These are phyloP conservation scores for rabbit (Oryctolagus cuniculus) DNA, from an alignment of 2,113 vertebrate species.

Conservation along the genomic window mOryCun1.1 NC_091448.1:3137001-3137500, in stretches of 20 bases:
- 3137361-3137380: neutral
- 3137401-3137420: no score
- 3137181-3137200: constrained; percentile 78
- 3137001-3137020: rapidly evolving
- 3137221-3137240: constrained; percentile 64
- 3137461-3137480: no score
- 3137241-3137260: constrained; percentile 83
- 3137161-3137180: constrained; percentile 81
- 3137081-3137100: neutral
- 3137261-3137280: constrained; percentile 85
- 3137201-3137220: constrained; percentile 70
- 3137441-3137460: no score
- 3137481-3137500: no score
- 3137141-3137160: constrained; percentile 79
- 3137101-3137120: neutral
- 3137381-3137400: no score
- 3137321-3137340: constrained; percentile 46
- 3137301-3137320: constrained; percentile 74
- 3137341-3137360: neutral
- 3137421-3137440: no score
- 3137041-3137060: constrained; percentile 41
- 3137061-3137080: neutral
- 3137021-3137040: constrained; percentile 71
- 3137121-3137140: constrained; percentile 78
- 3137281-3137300: constrained; percentile 71